Evolutionary conservation across 2,113 vertebrate species (phyloP).

Genomic region (Blennius ocellaris): DNA sequence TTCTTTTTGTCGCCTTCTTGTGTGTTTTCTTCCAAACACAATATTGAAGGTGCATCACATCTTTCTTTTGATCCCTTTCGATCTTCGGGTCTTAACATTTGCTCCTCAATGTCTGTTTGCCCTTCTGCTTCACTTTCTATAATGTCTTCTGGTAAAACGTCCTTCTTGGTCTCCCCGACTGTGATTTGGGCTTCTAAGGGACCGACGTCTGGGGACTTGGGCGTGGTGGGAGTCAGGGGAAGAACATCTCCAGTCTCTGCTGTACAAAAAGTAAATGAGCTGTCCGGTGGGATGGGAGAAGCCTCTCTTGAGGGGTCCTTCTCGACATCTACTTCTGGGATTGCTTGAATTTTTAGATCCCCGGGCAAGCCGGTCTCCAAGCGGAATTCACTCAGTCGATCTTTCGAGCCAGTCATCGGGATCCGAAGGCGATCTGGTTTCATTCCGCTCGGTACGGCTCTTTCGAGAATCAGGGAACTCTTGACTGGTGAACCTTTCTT

Average conservation of each 20-base stretch:
- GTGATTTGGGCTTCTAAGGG: conserved; percentile 11
- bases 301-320: conserved; percentile 80
- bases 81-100: conserved; percentile 6
- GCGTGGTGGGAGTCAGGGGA: conserved; percentile 42
- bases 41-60: neutral
- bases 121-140: conserved; percentile 1
- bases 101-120: conserved; percentile 16
- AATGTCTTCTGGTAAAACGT: conserved; percentile 7
- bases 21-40: conserved; percentile 16
- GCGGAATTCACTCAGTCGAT: conserved; percentile 69
- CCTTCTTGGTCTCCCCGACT: neutral
- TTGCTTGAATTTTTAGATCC: conserved; percentile 74
- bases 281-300: conserved; percentile 76
- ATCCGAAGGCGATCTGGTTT: conserved; percentile 77
- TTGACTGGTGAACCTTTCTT: conserved; percentile 66
- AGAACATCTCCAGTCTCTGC: conserved; percentile 44
- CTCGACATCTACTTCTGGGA: conserved; percentile 79
- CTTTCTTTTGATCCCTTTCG: conserved; percentile 2
- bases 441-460: conserved; percentile 65
- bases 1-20: conserved; percentile 21
- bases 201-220: conserved; percentile 32
- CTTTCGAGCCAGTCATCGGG: conserved; percentile 67
- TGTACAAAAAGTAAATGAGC: conserved; percentile 66
- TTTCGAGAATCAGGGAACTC: conserved; percentile 66
- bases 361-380: conserved; percentile 71